Percentiles rank a stretch among this genome's conserved stretches.
These are phyloP conservation scores for Leiothrix lutea DNA, from an alignment of 2,113 vertebrate species.

Conservation along the genomic window DNA sequence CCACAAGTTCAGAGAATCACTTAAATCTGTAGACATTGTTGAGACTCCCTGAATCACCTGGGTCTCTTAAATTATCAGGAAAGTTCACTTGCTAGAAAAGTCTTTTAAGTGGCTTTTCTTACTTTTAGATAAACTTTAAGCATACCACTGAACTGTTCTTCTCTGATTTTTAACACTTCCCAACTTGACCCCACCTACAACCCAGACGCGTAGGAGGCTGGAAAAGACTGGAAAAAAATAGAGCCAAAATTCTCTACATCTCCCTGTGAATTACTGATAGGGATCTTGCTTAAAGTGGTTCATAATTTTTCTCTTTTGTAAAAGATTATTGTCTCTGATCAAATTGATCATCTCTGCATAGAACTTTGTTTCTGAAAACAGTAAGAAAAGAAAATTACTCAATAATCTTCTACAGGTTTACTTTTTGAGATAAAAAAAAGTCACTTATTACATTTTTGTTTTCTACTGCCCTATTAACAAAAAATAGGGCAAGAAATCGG, in stretches of 20 bases:
- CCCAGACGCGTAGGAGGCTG: conserved; percentile 1
- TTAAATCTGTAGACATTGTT: neutral
- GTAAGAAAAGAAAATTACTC: neutral
- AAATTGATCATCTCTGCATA: neutral
- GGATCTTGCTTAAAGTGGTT: neutral
- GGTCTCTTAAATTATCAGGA: neutral
- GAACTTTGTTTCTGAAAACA: neutral
- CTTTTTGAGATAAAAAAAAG: neutral
- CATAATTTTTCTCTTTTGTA: neutral
- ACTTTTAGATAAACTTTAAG: neutral
- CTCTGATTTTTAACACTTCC: conserved; percentile 16
- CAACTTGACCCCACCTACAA: conserved; percentile 19
- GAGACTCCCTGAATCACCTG: neutral
- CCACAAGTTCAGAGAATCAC: neutral
- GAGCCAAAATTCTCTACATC: neutral
- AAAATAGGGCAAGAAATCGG: neutral
- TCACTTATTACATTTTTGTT: neutral
- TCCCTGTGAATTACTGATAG: neutral
- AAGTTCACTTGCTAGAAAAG: neutral
- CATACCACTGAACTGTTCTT: neutral
- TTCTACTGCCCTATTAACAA: neutral
- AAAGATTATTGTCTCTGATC: neutral
- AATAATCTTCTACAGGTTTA: neutral
- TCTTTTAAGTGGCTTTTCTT: neutral
- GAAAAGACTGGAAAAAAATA: conserved; percentile 4